phyloP scores from a whole-genome alignment of 2,113 vertebrate species.

The Mastomys coucha region DNA sequence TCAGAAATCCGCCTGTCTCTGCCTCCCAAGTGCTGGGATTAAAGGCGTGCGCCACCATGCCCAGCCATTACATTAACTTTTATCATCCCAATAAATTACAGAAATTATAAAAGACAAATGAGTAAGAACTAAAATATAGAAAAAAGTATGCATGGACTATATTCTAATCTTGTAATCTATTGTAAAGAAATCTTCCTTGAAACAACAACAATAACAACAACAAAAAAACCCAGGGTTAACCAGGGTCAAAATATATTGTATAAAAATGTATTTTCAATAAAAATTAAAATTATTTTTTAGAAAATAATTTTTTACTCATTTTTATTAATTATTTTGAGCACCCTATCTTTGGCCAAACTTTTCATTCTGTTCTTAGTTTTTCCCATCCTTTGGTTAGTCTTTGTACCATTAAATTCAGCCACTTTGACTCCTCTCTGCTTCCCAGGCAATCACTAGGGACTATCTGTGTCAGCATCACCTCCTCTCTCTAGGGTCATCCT shows the following conservation, averaged over 20 bases:
- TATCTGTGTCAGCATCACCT: neutral
- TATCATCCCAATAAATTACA: neutral
- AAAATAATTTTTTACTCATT: neutral
- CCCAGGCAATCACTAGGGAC: constrained; percentile 46
- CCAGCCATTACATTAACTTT: neutral
- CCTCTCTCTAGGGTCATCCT: neutral
- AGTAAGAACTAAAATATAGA: neutral
- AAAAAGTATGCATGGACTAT: neutral
- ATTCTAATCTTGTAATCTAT: neutral
- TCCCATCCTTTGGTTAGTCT: constrained; percentile 8
- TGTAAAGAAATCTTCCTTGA: constrained; percentile 1
- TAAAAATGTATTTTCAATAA: neutral
- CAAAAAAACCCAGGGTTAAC: constrained; percentile 16
- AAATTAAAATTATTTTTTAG: neutral
- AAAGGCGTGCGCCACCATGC: too few species aligned
- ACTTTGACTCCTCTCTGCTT: neutral
- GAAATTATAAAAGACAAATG: neutral
- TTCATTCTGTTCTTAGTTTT: constrained; percentile 12
- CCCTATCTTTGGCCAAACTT: neutral
- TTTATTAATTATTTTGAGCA: constrained; percentile 1
- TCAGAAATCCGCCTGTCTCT: too few species aligned
- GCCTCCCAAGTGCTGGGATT: too few species aligned
- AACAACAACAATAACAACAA: neutral
- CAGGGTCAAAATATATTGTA: neutral
- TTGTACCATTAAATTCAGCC: constrained; percentile 33